Percentiles rank a stretch among this genome's conserved stretches.
Evolutionary conservation across 1,140 invertebrate species (phyloP).

Genomic region (Plectus sambesii): DNA sequence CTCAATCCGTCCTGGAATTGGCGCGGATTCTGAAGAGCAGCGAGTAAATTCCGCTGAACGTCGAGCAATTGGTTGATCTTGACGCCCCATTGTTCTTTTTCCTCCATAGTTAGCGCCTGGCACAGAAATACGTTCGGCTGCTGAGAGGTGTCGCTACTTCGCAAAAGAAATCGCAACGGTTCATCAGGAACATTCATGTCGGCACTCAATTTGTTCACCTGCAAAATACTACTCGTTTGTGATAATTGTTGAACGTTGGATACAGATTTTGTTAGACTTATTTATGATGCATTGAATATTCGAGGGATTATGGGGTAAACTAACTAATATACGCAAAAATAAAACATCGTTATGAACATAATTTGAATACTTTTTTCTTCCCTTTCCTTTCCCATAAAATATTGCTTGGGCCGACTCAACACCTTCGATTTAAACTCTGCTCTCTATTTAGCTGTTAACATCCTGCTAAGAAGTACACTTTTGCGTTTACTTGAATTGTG

Average conservation of each 20-base stretch:
- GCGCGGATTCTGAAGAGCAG: slow-evolving; percentile 43
- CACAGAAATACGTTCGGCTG: slow-evolving; percentile 30
- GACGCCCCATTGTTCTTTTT: slow-evolving; percentile 40
- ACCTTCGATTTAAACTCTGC: too few relatives aligned
- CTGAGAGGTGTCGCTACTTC: slow-evolving; percentile 35
- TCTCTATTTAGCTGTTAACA: too few relatives aligned
- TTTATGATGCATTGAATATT: neutral
- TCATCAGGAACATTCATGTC: slow-evolving; percentile 34
- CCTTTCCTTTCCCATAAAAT: too few relatives aligned
- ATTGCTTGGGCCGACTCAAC: too few relatives aligned
- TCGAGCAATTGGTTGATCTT: slow-evolving; percentile 36
- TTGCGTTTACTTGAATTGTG: too few relatives aligned
- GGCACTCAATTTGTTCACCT: slow-evolving; percentile 44
- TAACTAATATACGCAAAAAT: slow-evolving; percentile 4
- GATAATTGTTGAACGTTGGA: too few relatives aligned
- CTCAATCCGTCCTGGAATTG: slow-evolving; percentile 27
- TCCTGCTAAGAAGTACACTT: too few relatives aligned
- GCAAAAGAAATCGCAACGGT: slow-evolving; percentile 38
- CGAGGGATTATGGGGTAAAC: neutral
- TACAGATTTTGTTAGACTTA: neutral
- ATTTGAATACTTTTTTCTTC: neutral
- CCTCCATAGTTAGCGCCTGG: slow-evolving; percentile 32
- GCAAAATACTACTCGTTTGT: too few relatives aligned
- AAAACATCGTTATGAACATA: neutral
- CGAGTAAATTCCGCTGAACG: slow-evolving; percentile 39